phyloP scores from a whole-genome alignment of 2,888 invertebrate species.

The Spatulosminthurus flaviceps region DNA sequence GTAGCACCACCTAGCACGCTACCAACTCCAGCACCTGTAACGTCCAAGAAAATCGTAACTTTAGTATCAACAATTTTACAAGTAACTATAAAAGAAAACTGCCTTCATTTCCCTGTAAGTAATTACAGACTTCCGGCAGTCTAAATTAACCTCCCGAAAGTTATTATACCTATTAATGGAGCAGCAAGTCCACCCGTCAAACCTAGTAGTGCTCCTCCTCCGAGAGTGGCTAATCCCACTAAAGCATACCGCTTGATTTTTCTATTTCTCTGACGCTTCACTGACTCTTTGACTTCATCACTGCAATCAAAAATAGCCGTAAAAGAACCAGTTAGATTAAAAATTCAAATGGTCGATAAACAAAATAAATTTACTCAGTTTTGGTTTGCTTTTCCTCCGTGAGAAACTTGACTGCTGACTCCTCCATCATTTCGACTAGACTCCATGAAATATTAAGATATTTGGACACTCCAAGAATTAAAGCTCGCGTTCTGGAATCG shows the following conservation, averaged over 20 bases:
- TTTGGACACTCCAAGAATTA: slow-evolving; percentile 70
- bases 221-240: slow-evolving; percentile 74
- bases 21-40: slow-evolving; percentile 68
- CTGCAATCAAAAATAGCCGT: slow-evolving; percentile 64
- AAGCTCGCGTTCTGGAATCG: slow-evolving; percentile 73
- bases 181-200: slow-evolving; percentile 76
- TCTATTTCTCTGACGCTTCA: slow-evolving; percentile 68
- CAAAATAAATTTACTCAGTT: slow-evolving; percentile 54
- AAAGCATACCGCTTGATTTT: slow-evolving; percentile 73
- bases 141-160: too few species aligned
- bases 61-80: too few species aligned
- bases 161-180: slow-evolving; percentile 71
- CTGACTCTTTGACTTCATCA: slow-evolving; percentile 69
- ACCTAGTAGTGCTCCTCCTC: slow-evolving; percentile 74
- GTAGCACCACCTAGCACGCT: slow-evolving; percentile 68
- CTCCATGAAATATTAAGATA: slow-evolving; percentile 67
- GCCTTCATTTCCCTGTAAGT: neutral
- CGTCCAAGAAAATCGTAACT: too few species aligned
- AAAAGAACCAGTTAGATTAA: neutral
- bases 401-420: slow-evolving; percentile 69
- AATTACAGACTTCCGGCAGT: neutral
- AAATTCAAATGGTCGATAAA: neutral
- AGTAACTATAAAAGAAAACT: too few species aligned
- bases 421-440: slow-evolving; percentile 71
- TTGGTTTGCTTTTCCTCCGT: slow-evolving; percentile 65